Evolutionary conservation across 2,797 vertebrate genomes (phyloP).

Genomic region (Pseudocheirus occidentalis): DNA sequence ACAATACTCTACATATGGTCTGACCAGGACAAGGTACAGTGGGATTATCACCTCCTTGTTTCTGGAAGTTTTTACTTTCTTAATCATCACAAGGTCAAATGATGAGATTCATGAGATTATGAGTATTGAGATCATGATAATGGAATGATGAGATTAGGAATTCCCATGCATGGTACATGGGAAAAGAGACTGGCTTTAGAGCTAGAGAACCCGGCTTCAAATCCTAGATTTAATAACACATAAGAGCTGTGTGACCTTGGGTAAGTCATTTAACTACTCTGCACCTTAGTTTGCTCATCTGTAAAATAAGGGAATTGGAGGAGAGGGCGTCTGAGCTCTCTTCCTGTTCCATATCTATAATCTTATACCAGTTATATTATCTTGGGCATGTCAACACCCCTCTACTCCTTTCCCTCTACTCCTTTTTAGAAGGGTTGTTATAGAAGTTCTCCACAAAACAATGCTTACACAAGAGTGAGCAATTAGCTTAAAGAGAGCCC

Average conservation of each 20-base stretch:
- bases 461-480: not conserved
- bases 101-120: not conserved
- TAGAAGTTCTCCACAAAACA: not conserved
- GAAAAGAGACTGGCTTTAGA: not conserved
- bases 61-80: not conserved
- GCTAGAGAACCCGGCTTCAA: not conserved
- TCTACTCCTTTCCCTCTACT: not conserved
- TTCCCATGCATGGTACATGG: not conserved
- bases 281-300: not conserved
- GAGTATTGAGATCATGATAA: not conserved
- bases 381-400: not conserved
- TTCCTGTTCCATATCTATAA: not conserved
- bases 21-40: not conserved
- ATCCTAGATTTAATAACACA: not conserved
- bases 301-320: not conserved
- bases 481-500: not conserved
- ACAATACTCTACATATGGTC: not conserved
- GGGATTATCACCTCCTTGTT: not conserved
- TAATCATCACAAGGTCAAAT: not conserved
- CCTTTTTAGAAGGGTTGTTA: not conserved
- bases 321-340: not conserved
- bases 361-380: not conserved
- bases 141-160: not conserved
- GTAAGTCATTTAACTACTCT: not conserved
- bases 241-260: not conserved